Percentiles rank a stretch among this genome's conserved stretches.
Evolutionary conservation across 1,140 invertebrate genomes (phyloP).

Genomic region (Ips nitidus): DNA sequence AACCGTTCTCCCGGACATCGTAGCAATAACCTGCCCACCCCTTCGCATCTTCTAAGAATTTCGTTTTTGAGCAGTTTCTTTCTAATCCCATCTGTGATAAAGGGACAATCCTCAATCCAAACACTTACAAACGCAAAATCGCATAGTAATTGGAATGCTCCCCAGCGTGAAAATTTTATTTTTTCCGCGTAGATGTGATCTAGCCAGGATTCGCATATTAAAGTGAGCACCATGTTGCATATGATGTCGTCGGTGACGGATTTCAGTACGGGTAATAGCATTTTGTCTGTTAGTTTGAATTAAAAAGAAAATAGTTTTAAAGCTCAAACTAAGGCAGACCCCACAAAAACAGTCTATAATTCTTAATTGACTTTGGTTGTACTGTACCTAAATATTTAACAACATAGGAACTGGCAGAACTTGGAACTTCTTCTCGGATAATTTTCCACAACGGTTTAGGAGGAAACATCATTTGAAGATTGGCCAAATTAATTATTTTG

Average conservation of each 20-base stretch:
- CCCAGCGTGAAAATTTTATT: slow-evolving; percentile 73
- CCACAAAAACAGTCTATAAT: not conserved
- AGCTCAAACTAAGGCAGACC: not conserved
- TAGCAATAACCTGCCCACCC: slow-evolving; percentile 72
- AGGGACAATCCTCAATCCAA: slow-evolving; percentile 65
- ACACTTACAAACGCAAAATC: slow-evolving; percentile 74
- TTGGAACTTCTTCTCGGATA: slow-evolving; percentile 49
- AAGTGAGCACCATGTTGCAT: slow-evolving; percentile 72
- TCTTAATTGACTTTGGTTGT: no score
- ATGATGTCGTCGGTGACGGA: slow-evolving; percentile 71
- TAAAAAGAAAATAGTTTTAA: slow-evolving; percentile 40
- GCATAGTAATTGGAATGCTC: slow-evolving; percentile 64
- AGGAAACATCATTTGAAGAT: slow-evolving; percentile 76
- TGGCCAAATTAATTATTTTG: slow-evolving; percentile 70
- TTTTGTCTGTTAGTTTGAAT: slow-evolving; percentile 59
- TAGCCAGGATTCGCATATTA: slow-evolving; percentile 82
- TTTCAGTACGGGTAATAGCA: slow-evolving; percentile 70
- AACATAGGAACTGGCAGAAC: slow-evolving; percentile 59
- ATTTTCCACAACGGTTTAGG: slow-evolving; percentile 64
- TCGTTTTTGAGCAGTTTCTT: slow-evolving; percentile 74
- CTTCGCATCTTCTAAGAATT: slow-evolving; percentile 75
- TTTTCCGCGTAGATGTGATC: slow-evolving; percentile 79
- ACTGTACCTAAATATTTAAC: slow-evolving; percentile 63
- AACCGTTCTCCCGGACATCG: slow-evolving; percentile 74
- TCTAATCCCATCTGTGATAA: slow-evolving; percentile 59